phyloP scores from a whole-genome alignment of 1,140 invertebrate species.

The Caenorhabditis tropicalis region DNA sequence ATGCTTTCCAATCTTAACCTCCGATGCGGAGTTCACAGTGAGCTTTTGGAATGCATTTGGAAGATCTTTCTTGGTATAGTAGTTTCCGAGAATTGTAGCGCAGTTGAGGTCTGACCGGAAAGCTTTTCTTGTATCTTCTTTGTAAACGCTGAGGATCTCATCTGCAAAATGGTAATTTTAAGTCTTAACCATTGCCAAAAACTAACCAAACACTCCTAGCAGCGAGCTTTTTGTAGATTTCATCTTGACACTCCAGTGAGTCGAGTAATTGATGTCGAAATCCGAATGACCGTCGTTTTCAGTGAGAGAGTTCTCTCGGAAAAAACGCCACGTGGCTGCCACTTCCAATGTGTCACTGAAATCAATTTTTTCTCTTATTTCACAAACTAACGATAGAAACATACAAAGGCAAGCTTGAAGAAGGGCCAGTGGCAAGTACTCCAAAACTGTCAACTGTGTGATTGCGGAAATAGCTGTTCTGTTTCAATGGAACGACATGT shows the following conservation, averaged over 20 bases:
- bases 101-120: not conserved
- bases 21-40: not conserved
- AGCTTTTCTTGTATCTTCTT: not conserved
- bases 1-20: conserved; percentile 15
- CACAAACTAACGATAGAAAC: too few species aligned
- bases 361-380: not conserved
- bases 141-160: conserved; percentile 1
- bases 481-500: not conserved
- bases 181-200: not conserved
- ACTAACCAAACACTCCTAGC: not conserved
- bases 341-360: conserved; percentile 5
- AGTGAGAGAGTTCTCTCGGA: conserved; percentile 9
- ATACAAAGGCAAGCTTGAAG: not conserved
- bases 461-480: not conserved
- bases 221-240: not conserved
- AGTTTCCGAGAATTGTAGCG: not conserved
- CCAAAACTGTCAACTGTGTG: conserved; percentile 16
- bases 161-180: not conserved
- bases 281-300: not conserved
- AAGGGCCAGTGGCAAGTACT: not conserved
- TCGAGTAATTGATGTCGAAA: not conserved
- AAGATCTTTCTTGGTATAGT: not conserved
- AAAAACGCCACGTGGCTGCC: not conserved
- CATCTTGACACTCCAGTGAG: conserved; percentile 16
- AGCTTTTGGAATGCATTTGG: conserved; percentile 31